A percentile compares a stretch with the other conserved stretches of the same genome.
These are phyloP conservation scores for Hycleus cichorii DNA, from an alignment of 1,140 invertebrate genomes.

Conservation along the genomic window DNA sequence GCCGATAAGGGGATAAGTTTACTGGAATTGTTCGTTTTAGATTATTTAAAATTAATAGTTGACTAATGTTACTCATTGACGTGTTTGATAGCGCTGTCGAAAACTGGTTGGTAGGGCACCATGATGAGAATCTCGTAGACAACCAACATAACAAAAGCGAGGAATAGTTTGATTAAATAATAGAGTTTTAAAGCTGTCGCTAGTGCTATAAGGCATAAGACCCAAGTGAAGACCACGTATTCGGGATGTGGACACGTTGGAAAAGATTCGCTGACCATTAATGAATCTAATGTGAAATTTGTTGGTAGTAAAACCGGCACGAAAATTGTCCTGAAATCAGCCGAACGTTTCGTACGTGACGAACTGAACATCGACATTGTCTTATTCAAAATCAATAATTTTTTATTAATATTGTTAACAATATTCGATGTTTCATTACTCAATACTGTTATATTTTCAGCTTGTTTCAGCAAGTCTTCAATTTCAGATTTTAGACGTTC, in stretches of 20 bases:
- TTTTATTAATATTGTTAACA: conserved; percentile 13
- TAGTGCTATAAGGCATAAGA: conserved; percentile 82
- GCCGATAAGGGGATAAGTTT: conserved; percentile 56
- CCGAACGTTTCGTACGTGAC: neutral
- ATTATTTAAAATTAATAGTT: neutral
- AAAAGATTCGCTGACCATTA: no score
- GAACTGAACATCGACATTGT: neutral
- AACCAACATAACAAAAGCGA: conserved; percentile 68
- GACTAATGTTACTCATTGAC: conserved; percentile 1
- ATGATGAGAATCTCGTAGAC: conserved; percentile 65
- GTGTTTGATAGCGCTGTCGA: conserved; percentile 13
- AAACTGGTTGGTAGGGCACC: conserved; percentile 36
- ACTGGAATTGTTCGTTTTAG: conserved; percentile 17
- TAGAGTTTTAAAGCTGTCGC: conserved; percentile 89
- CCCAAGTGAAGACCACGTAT: conserved; percentile 89
- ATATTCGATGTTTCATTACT: conserved; percentile 13
- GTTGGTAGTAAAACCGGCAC: neutral
- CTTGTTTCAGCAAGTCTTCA: conserved; percentile 11
- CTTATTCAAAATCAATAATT: conserved; percentile 5
- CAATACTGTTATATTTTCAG: conserved; percentile 14
- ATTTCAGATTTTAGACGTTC: conserved; percentile 3
- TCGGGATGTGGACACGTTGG: conserved; percentile 52
- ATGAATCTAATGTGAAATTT: no score
- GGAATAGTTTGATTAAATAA: conserved; percentile 79
- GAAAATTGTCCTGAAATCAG: neutral